These are phyloP conservation scores for Lepidochitona cinerea DNA, from an alignment of 2,888 invertebrate species.

Conservation along the genomic window DNA sequence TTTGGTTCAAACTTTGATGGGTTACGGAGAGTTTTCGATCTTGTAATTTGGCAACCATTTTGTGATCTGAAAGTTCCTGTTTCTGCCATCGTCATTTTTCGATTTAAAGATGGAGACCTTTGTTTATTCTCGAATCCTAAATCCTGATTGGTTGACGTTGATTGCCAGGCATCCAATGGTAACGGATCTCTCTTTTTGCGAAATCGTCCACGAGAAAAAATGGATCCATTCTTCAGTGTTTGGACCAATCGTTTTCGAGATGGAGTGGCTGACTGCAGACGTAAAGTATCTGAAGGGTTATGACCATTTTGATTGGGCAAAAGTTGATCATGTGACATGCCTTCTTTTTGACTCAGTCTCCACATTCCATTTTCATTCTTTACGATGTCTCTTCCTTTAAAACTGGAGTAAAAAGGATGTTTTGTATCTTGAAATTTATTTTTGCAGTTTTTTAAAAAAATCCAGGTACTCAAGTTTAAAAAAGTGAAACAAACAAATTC, in stretches of 20 bases:
- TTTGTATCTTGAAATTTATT: no score
- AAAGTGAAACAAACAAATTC: no score
- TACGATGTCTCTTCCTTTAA: conserved; percentile 43
- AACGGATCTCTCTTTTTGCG: background rate
- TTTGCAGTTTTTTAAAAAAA: no score
- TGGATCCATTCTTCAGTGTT: background rate
- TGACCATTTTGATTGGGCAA: no score
- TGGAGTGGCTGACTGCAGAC: background rate
- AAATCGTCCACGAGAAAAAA: background rate
- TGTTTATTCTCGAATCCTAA: background rate
- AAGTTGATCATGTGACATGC: background rate
- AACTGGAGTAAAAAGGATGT: no score
- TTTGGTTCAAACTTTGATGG: background rate
- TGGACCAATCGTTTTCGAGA: background rate
- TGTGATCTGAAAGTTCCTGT: background rate
- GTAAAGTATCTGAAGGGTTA: background rate
- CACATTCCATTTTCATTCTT: conserved; percentile 44
- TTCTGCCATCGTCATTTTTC: background rate
- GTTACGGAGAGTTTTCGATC: background rate
- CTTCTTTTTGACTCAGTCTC: conserved; percentile 39
- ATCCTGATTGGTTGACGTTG: background rate
- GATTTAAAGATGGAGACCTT: background rate
- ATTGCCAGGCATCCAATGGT: no score
- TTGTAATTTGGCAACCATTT: no score
- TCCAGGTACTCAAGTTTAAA: no score